These are phyloP conservation scores for Percopsis omiscomaycus DNA, from an alignment of 2,797 vertebrate species.

Conservation along the genomic window DNA sequence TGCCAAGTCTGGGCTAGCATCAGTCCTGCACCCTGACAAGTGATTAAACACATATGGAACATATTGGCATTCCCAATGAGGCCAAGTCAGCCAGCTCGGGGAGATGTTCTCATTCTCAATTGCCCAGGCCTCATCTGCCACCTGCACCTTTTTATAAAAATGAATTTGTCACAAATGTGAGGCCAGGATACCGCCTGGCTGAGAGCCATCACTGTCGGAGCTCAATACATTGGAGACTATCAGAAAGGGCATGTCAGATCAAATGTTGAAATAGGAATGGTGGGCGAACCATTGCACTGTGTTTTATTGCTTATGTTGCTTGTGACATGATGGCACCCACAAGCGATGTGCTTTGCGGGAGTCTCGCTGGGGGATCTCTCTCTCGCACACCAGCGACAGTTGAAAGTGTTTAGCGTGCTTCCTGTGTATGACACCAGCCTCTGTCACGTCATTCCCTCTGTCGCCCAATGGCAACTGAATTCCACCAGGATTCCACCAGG, in stretches of 20 bases:
- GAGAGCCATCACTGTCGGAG: conserved; percentile 52
- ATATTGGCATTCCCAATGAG: conserved; percentile 50
- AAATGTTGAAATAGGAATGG: conserved; percentile 29
- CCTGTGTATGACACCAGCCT: conserved; percentile 45
- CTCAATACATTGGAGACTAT: conserved; percentile 53
- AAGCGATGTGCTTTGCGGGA: conserved; percentile 34
- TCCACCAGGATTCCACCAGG: conserved; percentile 48
- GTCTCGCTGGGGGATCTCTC: conserved; percentile 39
- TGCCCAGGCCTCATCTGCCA: conserved; percentile 55
- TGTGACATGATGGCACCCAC: conserved; percentile 45
- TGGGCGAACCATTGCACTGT: conserved; percentile 36
- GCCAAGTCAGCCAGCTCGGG: conserved; percentile 36
- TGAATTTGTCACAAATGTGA: conserved; percentile 63
- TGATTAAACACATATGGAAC: conserved; percentile 65
- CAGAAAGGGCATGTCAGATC: conserved; percentile 51
- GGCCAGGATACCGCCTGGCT: conserved; percentile 39
- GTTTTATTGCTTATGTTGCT: conserved; percentile 40
- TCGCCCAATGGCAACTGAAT: conserved; percentile 62
- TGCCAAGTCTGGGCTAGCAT: conserved; percentile 33
- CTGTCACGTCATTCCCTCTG: conserved; percentile 47
- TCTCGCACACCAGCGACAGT: conserved; percentile 46
- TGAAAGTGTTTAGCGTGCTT: conserved; percentile 55
- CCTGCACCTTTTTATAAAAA: conserved; percentile 61
- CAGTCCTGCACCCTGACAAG: conserved; percentile 42
- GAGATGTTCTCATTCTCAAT: conserved; percentile 50